Base-by-base conservation (phyloP, 2,797 vertebrate species). In the Darevskia mixta region DNA sequence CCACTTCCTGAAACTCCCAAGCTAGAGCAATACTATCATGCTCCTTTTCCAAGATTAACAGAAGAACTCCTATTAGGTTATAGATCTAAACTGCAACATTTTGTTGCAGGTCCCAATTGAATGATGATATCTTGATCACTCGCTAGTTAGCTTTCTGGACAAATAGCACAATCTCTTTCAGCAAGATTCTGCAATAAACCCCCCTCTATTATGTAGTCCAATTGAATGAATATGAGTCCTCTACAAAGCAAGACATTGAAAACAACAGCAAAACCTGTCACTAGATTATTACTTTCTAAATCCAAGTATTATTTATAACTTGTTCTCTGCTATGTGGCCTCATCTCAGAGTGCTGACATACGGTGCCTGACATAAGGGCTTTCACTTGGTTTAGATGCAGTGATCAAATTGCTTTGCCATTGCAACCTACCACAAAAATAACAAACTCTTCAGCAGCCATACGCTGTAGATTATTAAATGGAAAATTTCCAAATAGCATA, bases 291-390 rank as follows among this genome's bases (percentile, higher is more conserved):
- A 61, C 73, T 94, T 94, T 86, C 81, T 90, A 84, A 66, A 87
- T 88, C 58, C 75, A 82, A 88, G 27, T 83, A 83, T 93, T 84
- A 91, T 94, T 95, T 90, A 58, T 89, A 91, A 93, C 90, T 92
- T 41, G 83, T 9, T 92, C 91, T 88, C 81, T 79, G 35, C 77
- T 82, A 86, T 90, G 75, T 10, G 1, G 55, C 89, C 91, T 2
- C 82, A 90, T 90, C 32, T 5, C 81, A 79, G 91, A 88, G 29
- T 67, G 35, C 0, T 11, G 87, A 89, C 81, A 90, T 13, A 25
- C n/a, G 61, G 43, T 90, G 88, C 38, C 82, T 92, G 89, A 91
- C 87, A 90, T 49, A 81, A 83, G 29, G 88, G 8, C 5, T 72
- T 78, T 91, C 93, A 72, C 55, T 35, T 20, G 82, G 0, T 92